A percentile compares a stretch with the other conserved stretches of the same genome.
Evolutionary conservation across 1,140 invertebrate genomes (phyloP).

Genomic region (Drosophila repletoides): DNA sequence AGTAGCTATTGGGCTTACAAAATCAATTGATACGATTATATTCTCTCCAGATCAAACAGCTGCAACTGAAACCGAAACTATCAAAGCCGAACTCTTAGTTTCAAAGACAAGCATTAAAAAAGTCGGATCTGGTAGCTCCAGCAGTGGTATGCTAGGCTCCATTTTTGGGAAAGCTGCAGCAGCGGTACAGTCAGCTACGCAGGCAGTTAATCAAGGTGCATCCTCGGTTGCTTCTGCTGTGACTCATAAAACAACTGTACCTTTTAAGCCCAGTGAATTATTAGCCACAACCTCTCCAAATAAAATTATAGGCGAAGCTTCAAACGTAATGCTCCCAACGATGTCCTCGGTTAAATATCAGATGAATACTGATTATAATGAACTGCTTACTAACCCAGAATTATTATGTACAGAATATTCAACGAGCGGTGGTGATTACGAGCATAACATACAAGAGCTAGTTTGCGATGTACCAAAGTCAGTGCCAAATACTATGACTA

Average conservation of each 20-base stretch:
- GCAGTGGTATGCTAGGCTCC: slow-evolving; percentile 69
- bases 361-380: slow-evolving; percentile 34
- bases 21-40: neutral
- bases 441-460: slow-evolving; percentile 47
- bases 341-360: slow-evolving; percentile 3
- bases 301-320: neutral
- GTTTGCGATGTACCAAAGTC: slow-evolving; percentile 6
- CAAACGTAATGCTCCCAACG: neutral
- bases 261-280: slow-evolving; percentile 31
- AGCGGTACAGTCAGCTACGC: slow-evolving; percentile 82
- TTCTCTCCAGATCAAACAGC: neutral
- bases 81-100: neutral
- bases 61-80: neutral
- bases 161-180: slow-evolving; percentile 76
- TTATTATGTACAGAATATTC: slow-evolving; percentile 24
- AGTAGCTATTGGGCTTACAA: neutral
- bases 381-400: slow-evolving; percentile 23
- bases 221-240: slow-evolving; percentile 81
- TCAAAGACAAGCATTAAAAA: slow-evolving; percentile 35
- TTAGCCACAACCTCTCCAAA: slow-evolving; percentile 1
- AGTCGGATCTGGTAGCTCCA: neutral
- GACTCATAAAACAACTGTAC: slow-evolving; percentile 77
- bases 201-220: slow-evolving; percentile 81
- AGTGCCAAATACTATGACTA: slow-evolving; percentile 2
- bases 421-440: slow-evolving; percentile 53